phyloP scores from a whole-genome alignment of 2,113 vertebrate genomes.

The Jaculus jaculus region DNA sequence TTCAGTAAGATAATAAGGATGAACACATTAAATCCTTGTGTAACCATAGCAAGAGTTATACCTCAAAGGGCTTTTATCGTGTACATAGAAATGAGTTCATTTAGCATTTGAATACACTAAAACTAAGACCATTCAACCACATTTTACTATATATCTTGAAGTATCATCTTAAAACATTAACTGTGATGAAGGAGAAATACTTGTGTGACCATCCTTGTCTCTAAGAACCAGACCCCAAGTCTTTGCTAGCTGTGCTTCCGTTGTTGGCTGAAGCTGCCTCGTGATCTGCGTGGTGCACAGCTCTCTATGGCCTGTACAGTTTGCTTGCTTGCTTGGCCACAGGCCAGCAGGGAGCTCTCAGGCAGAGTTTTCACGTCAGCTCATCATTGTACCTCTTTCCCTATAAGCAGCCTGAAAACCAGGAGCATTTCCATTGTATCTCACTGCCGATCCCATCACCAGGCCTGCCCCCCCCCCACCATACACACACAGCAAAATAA shows the following conservation, averaged over 20 bases:
- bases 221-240: too few species aligned
- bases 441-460: background rate
- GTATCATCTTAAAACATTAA: background rate
- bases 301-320: background rate
- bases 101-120: background rate
- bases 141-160: background rate
- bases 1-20: slow-evolving; percentile 13
- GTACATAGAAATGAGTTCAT: background rate
- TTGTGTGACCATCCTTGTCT: background rate
- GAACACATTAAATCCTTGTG: background rate
- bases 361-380: background rate
- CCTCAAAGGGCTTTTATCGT: background rate
- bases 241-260: background rate
- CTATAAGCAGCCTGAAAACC: background rate
- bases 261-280: background rate
- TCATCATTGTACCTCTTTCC: background rate
- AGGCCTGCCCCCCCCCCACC: background rate
- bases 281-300: background rate
- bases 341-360: background rate
- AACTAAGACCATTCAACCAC: background rate
- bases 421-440: background rate
- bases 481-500: too few species aligned
- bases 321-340: too few species aligned
- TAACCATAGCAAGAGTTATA: background rate
- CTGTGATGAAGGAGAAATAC: background rate